Evolutionary conservation across 2,888 invertebrate genomes (phyloP).

Genomic region (Oscheius sp.): DNA sequence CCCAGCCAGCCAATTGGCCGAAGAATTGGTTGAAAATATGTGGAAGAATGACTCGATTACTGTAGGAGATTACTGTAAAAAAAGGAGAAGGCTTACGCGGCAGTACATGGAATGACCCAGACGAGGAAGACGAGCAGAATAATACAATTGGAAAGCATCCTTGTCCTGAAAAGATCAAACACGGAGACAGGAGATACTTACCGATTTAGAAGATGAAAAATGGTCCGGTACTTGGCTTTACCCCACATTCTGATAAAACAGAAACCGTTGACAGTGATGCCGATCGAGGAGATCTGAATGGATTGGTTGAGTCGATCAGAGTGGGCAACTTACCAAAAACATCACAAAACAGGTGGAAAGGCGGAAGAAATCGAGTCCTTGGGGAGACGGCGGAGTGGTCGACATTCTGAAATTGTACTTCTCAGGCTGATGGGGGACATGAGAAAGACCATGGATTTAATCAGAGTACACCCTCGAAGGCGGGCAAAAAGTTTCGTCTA

Average conservation of each 20-base stretch:
- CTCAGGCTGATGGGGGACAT: too few relatives aligned
- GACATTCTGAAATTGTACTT: too few relatives aligned
- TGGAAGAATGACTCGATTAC: constrained; percentile 15
- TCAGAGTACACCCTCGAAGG: too few relatives aligned
- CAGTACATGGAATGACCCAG: not conserved
- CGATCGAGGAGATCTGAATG: constrained; percentile 3
- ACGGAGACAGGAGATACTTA: not conserved
- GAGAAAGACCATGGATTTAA: too few relatives aligned
- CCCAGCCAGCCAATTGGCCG: constrained; percentile 25
- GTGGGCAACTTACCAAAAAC: not conserved
- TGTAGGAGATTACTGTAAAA: not conserved
- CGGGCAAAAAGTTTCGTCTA: too few relatives aligned
- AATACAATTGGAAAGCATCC: not conserved
- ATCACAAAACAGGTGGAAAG: not conserved
- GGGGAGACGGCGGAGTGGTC: not conserved
- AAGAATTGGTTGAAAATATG: constrained; percentile 26
- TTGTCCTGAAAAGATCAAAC: not conserved
- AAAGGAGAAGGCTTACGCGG: not conserved
- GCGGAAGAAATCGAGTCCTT: not conserved
- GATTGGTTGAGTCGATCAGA: not conserved
- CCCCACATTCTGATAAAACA: constrained; percentile 16
- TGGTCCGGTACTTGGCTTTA: not conserved
- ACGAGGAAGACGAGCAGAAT: not conserved
- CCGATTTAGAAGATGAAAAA: not conserved
- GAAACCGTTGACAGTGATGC: constrained; percentile 2